Evolutionary conservation across 2,888 invertebrate species (phyloP), one percentile per base, ranked within the genome.

Genomic region (Antitype chi): DNA sequence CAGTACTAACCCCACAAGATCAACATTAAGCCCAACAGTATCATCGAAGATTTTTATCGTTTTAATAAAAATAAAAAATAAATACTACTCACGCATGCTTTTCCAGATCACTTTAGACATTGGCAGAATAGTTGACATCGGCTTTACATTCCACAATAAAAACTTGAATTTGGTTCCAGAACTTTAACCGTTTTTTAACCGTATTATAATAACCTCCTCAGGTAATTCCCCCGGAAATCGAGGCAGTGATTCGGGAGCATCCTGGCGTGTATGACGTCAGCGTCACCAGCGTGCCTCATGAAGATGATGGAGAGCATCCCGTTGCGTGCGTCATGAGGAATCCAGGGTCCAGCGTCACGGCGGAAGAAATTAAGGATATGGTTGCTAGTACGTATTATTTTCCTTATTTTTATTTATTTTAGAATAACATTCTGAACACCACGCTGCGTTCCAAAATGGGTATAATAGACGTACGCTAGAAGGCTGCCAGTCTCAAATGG

Each of bases 141-240:
- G n/a, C n/a, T n/a, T n/a, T n/a, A n/a, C n/a, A n/a, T n/a, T n/a
- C n/a, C n/a, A n/a, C n/a, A n/a, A n/a, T n/a, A n/a, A n/a, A n/a
- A n/a, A n/a, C n/a, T n/a, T n/a, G n/a, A n/a, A n/a, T n/a, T 38
- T 38, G 6, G 38, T 38, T 38, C 38, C 38, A 38, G 6, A 38
- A 38, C 38, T 38, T 5, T 38, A 38, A n/a, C n/a, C n/a, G n/a
- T 38, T 38, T 55, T 55, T 55, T 55, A 64, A 47, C 20, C 20
- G 13, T 25, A 55, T 66, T 49, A 13, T 69, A 25, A 13, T 69
- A 25, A n/a, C 13, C 43, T 53, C 17, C 8, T 38, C 60, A 95
- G 94, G 89, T 94, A 78, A 92, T 93, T 13, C 93, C 95, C 5
- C 85, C 90, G 28, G 93, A 94, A 60, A 60, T 94, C 25, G 94